Evolutionary conservation across 1,140 invertebrate genomes (phyloP), one percentile per base, ranked within the genome.

Genomic region (Sitobion miscanthi): DNA sequence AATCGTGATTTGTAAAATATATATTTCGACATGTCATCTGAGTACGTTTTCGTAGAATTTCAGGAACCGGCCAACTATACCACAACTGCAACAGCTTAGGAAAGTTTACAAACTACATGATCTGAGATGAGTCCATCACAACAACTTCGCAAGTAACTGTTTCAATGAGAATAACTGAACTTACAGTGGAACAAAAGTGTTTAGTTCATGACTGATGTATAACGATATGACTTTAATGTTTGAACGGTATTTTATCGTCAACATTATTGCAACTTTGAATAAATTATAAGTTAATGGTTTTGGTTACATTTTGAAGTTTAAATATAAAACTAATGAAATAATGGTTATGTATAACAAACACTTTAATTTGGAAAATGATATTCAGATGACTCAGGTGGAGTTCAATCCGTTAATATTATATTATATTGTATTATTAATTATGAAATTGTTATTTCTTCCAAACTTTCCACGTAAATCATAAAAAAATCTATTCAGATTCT

Each of bases 31-130:
- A 77, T 17, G n/a, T 77, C 62, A 83, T 42, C 5, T 83, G 2
- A 0, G 82, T 83, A 17, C 45, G 42, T 45, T 85, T 8, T 85
- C 2, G 35, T 85, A 11, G 30, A 49, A 52, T 52, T 88, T 88
- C 86, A 35, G 38, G 23, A 45, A 30, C 23, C 25, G 17, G 8
- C 86, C 86, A 88, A 88, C 30, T 35, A 82, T n/a, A 30, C 86
- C 47, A 20, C 47, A 23, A 88, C 86, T n/a, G 62, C 30, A 45
- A 42, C 23, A 25, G 83, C 38, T 47, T 47, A 30, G 14, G 30
- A n/a, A 89, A 89, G n/a, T 89, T 89, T 54, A 89, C 49, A 89
- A 89, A 89, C 49, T 89, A 54, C 49, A 54, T 35, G 42, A 54
- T 89, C n/a, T 89, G 35, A 54, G 35, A 89, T 38, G 87, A 35